Base-by-base conservation (phyloP, 2,888 invertebrate species). In the Oligia strigilis region DNA sequence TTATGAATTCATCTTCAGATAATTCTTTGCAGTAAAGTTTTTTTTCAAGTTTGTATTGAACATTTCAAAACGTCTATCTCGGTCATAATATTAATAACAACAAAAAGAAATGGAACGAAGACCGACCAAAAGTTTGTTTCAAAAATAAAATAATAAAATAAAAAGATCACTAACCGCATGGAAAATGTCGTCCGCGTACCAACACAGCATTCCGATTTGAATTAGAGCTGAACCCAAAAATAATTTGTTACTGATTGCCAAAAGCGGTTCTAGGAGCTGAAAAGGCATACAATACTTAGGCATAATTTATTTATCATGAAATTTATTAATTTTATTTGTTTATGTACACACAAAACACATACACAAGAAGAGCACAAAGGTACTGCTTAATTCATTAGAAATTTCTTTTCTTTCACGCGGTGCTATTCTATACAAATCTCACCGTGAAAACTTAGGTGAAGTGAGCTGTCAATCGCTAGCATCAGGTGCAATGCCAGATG, bases 161-260 rank as follows among this genome's bases (percentile, higher is more conserved):
- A 75, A 72, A 75, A 6, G 23, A 58, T 3, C 14, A 93, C 94
- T 85, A 81, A 97, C 97, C 91, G 96, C 96, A 88, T 95, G 94
- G 80, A 93, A 95, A 82, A 97, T 96, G 80, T 96, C 95, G 82
- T 97, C 97, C 29, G 96, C 96, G 88, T 97, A 97, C 96, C 96
- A 96, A 86, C 97, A 97, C 80, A 97, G 86, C 89, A 96, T 93
- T 76, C 96, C 96, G 43, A 96, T 95, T 93, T 97, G 97, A 84
- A 96, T 94, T 6, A 97, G 88, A 67, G 95, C 94, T 29, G 96
- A 95, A 23, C 90, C 93, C 81, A 97, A 87, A 90, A 96, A 97
- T 74, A 97, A 83, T 89, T 97, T 97, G 86, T 93, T 97, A 85
- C 95, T 96, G 29, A 96, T 85, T 17, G 91, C 95, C 89, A 96